A percentile compares a stretch with the other conserved stretches of the same genome.
phyloP scores from a whole-genome alignment of 1,140 invertebrate species.

The Pemphigus obesinymphae region DNA sequence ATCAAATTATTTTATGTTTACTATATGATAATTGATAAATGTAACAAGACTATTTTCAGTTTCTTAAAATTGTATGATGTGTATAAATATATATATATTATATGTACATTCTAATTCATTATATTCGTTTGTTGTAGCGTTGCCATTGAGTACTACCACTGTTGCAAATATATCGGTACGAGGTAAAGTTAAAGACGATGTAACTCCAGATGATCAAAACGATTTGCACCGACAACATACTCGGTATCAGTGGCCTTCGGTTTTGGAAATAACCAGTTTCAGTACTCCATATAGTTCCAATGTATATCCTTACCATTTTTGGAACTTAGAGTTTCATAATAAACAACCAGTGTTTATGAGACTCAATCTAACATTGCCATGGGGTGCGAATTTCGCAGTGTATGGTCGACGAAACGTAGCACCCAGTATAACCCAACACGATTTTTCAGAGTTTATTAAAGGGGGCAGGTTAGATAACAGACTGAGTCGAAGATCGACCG shows the following conservation, averaged over 20 bases:
- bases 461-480: conserved; percentile 74
- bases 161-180: background rate
- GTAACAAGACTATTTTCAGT: too few relatives aligned
- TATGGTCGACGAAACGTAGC: conserved; percentile 87
- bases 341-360: conserved; percentile 80
- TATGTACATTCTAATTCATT: background rate
- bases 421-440: conserved; percentile 91
- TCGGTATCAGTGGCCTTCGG: conserved; percentile 45
- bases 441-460: conserved; percentile 87
- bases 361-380: conserved; percentile 83
- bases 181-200: background rate
- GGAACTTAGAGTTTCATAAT: conserved; percentile 85
- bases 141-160: background rate
- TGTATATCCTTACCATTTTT: conserved; percentile 83
- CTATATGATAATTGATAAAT: too few relatives aligned
- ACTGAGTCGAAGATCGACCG: conserved; percentile 53
- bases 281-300: conserved; percentile 72
- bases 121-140: background rate
- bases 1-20: too few relatives aligned
- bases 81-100: background rate
- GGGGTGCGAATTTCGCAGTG: conserved; percentile 87
- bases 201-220: background rate
- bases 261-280: conserved; percentile 74
- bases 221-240: conserved; percentile 13
- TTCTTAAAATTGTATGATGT: too few relatives aligned